Base-by-base conservation (phyloP, 2,888 invertebrate genomes). In the Eutolmus rufibarbis region DNA sequence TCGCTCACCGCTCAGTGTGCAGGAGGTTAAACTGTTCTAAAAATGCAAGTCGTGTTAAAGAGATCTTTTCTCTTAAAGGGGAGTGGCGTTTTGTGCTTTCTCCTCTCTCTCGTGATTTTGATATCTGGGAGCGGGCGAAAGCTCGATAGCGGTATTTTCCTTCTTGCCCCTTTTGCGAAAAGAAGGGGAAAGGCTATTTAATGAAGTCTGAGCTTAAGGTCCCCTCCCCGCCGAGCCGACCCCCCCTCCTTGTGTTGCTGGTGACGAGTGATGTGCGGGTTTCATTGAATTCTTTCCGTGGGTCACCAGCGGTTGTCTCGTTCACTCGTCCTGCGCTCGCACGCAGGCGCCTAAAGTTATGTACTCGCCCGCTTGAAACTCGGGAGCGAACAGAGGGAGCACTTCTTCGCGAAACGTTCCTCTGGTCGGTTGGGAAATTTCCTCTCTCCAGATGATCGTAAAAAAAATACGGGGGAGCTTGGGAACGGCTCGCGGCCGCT, bases 301-400 rank as follows among this genome's bases (percentile, higher is more conserved):
- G 66, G 66, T 12, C 28, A 28, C 66, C 66, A 66, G 23, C 66
- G 4, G 23, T 57, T 34, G 34, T 51, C 34, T 57, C 81, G 34
- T 16, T 79, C 43, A 34, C 19, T 81, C 34, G n/a, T 1, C 4
- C 23, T 37, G 56, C 37, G 34, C 34, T 51, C 12, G 37, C 46
- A 56, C 81, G 81, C 81, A 81, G 8, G 81, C 81, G 81, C 81
- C 81, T 81, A 81, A 81, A 81, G 7, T 81, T 81, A 81, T 81
- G 77, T 87, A 51, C 19, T 40, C 66, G 66, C 4, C 7, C 34
- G 34, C 1, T 34, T 34, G 34, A 34, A 34, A 4, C 5, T 5
- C 34, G 3, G 34, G 34, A 34, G 34, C 34, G 34, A 34, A 0
- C 34, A 4, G 34, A 5, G 7, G 34, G 14, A 46, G 51, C 51